A percentile compares a stretch with the other conserved stretches of the same genome.
Evolutionary conservation across 2,797 vertebrate genomes (phyloP).

Genomic region (Ptychadena robeensis): DNA sequence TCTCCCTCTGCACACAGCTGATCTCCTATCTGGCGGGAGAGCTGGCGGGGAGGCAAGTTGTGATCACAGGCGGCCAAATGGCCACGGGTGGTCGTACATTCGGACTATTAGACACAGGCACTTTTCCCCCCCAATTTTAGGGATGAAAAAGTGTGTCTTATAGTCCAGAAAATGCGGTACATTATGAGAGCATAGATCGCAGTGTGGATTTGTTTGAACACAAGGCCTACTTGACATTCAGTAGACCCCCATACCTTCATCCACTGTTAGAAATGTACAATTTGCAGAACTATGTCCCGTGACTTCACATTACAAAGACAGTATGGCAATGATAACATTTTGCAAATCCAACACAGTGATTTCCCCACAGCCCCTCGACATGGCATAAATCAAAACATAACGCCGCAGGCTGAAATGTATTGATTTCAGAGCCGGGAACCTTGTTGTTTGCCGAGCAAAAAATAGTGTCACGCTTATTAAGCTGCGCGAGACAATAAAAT

Average conservation of each 20-base stretch:
- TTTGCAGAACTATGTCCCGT: not conserved
- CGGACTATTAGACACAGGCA: too few species aligned
- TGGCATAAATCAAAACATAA: constrained; percentile 53
- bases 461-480: constrained; percentile 53
- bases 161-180: too few species aligned
- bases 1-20: too few species aligned
- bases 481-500: constrained; percentile 35
- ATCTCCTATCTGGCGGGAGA: too few species aligned
- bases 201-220: not conserved
- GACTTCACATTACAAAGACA: constrained; percentile 43
- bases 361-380: constrained; percentile 49
- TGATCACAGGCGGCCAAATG: too few species aligned
- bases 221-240: not conserved
- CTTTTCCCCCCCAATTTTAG: too few species aligned
- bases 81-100: too few species aligned
- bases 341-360: constrained; percentile 56
- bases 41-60: too few species aligned
- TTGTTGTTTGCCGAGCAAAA: constrained; percentile 33
- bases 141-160: too few species aligned
- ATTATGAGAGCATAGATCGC: too few species aligned
- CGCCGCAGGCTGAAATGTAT: constrained; percentile 54
- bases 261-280: not conserved
- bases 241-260: not conserved
- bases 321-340: constrained; percentile 56
- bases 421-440: constrained; percentile 51